A percentile compares a stretch with the other conserved stretches of the same genome.
Conservation (phyloP, 2,797 vertebrate genomes). For the Tolypeutes matacus region DNA sequence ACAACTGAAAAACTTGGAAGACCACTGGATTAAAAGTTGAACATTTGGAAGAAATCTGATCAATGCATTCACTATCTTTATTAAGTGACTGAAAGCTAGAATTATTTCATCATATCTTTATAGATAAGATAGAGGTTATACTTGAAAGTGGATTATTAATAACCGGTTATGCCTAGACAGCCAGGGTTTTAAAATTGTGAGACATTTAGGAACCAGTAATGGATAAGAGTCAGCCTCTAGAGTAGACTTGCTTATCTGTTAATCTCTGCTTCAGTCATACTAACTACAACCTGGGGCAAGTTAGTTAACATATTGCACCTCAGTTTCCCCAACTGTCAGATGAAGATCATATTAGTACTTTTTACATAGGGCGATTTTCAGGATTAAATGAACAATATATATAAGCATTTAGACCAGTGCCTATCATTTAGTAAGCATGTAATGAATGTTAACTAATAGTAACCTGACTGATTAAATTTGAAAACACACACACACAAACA, state of each 20-base stretch:
- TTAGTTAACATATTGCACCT: not conserved
- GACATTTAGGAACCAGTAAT: not conserved
- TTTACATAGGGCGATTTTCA: not conserved
- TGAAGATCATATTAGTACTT: not conserved
- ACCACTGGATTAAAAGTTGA: conserved; percentile 23
- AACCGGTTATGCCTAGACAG: not conserved
- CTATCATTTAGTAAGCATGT: not conserved
- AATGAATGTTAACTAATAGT: conserved; percentile 12
- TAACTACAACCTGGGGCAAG: not conserved
- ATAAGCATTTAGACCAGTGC: not conserved
- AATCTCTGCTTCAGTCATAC: not conserved
- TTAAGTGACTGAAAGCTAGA: not conserved
- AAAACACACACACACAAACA: not conserved
- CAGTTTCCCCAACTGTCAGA: not conserved
- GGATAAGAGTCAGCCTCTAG: not conserved
- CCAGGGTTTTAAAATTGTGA: not conserved
- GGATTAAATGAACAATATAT: not conserved
- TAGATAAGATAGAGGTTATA: not conserved
- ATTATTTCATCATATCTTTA: not conserved
- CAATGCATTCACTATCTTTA: not conserved
- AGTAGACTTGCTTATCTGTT: not conserved
- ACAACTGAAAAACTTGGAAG: not conserved
- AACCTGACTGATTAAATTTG: conserved; percentile 14
- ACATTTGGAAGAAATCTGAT: conserved; percentile 23
- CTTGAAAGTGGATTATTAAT: conserved; percentile 8